Base-by-base conservation (phyloP, 1,140 invertebrate species). In the Hylaeus anthracinus region DNA sequence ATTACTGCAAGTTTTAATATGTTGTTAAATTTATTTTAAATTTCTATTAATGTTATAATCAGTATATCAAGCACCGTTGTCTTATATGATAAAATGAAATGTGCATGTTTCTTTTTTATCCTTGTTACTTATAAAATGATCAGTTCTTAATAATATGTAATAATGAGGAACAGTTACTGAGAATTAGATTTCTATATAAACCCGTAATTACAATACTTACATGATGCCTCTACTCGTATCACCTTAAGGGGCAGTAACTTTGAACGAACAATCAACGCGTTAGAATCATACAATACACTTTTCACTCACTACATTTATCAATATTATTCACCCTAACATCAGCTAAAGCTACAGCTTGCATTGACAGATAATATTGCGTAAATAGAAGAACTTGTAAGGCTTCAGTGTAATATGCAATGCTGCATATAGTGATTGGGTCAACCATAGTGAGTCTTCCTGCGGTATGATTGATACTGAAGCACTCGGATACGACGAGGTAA, bases 221-320 rank as follows among this genome's bases (percentile, higher is more conserved):
- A 86, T 85, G 53, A 66, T 69, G 79, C 78, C 73, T 72, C 51
- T 26, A 81, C 64, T 73, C 12, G 26, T 73, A 55, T 67, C 64
- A 73, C 78, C n/a, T 78, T 72, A 77, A 5, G 15, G 79, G 71
- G 81, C 56, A 80, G 55, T 66, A 79, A 85, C 61, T 63, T 41
- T 61, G 41, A 65, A 58, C 64, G 43, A 65, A 69, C 12, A 61
- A 82, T 80, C 67, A 74, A 75, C 61, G 53, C 61, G 70, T 74
- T 75, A 63, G 58, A 79, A 74, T 56, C 77, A 85, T 86, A 73
- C 55, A 58, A 84, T 58, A 81, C 26, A 83, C 67, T 83, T n/a
- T 72, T 85, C 64, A 51, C 72, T 79, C 66, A 15, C 58, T 69
- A 53, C 61, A 74, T 63, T 75, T 82, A 82, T 70, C 58, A 39